phyloP scores from a whole-genome alignment of 2,113 vertebrate genomes.

The Melanerpes formicivorus region DNA sequence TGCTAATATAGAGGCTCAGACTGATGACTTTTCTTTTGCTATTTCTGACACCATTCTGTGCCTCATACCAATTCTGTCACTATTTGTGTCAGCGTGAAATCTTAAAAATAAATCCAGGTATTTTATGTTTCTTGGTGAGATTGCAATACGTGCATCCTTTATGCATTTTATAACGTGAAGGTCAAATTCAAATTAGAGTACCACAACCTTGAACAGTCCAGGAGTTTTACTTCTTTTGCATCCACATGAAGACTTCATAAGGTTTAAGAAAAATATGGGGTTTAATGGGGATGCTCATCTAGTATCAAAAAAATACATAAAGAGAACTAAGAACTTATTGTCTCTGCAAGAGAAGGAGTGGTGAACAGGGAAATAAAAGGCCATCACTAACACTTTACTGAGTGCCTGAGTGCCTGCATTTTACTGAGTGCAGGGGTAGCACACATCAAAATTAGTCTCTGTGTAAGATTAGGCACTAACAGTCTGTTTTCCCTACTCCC shows the following conservation, averaged over 20 bases:
- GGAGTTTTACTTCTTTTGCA: not conserved
- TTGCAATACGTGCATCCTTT: not conserved
- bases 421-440: not conserved
- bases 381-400: not conserved
- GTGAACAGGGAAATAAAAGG: not conserved
- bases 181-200: not conserved
- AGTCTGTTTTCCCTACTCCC: not conserved
- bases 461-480: not conserved
- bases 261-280: not conserved
- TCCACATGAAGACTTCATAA: not conserved
- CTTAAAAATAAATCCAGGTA: not conserved
- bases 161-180: not conserved
- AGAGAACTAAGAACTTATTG: not conserved
- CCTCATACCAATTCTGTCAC: not conserved
- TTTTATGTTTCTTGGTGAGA: not conserved
- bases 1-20: not conserved
- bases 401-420: not conserved
- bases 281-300: not conserved
- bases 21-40: constrained; percentile 11
- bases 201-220: not conserved
- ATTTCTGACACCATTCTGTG: not conserved
- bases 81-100: not conserved
- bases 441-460: not conserved
- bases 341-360: not conserved
- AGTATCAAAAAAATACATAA: not conserved